phyloP scores from a whole-genome alignment of 2,113 vertebrate species.

The Panthera uncia region DNA sequence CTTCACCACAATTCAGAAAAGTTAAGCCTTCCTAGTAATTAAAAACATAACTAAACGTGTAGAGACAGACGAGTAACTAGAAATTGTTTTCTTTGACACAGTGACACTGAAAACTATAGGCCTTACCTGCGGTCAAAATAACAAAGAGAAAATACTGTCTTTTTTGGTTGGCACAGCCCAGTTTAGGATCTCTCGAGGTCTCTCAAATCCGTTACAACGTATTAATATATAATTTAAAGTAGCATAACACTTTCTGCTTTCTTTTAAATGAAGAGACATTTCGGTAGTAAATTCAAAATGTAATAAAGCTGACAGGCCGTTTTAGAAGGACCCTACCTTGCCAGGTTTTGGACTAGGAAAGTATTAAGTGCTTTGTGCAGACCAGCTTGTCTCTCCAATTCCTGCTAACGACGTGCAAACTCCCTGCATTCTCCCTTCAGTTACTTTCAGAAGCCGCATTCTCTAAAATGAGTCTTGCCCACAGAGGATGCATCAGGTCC shows the following conservation, averaged over 20 bases:
- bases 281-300: not conserved
- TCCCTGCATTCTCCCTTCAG: not conserved
- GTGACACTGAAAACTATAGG: not conserved
- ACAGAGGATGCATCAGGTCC: conserved; percentile 62
- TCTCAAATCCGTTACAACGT: not conserved
- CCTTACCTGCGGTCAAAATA: not conserved
- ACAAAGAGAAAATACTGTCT: not conserved
- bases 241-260: not conserved
- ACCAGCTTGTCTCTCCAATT: too few relatives aligned
- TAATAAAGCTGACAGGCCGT: not conserved
- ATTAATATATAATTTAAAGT: not conserved
- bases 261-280: not conserved
- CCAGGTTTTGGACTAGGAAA: not conserved
- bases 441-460: conserved; percentile 49
- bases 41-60: conserved; percentile 62
- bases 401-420: not conserved
- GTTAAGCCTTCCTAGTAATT: conserved; percentile 72
- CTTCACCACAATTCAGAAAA: conserved; percentile 67
- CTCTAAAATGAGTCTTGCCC: conserved; percentile 43
- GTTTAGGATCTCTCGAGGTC: not conserved
- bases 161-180: not conserved
- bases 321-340: not conserved
- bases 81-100: not conserved
- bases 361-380: not conserved
- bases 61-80: not conserved